Percentiles rank a stretch among this genome's conserved stretches.
These are phyloP conservation scores for Ischnura elegans DNA, from an alignment of 2,888 invertebrate genomes.

Conservation along the genomic window DNA sequence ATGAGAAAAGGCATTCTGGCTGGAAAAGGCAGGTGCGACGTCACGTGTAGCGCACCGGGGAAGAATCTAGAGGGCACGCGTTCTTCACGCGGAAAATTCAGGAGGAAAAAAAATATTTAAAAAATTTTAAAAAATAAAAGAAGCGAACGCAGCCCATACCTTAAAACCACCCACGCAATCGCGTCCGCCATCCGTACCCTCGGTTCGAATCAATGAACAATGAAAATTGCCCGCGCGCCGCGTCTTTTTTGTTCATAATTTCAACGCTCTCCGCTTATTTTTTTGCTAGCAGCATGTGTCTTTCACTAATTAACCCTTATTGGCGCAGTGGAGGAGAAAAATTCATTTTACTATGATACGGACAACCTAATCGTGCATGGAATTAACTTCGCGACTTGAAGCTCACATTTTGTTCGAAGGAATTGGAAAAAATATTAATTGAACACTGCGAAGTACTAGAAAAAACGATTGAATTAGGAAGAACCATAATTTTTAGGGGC, in stretches of 20 bases:
- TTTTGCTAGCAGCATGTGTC: background rate
- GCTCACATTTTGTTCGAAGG: too few species aligned
- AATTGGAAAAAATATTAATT: too few species aligned
- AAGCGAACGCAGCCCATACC: background rate
- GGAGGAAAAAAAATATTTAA: background rate
- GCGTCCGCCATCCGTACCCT: background rate
- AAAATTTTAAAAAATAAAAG: background rate
- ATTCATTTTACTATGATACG: too few species aligned
- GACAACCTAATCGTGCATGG: too few species aligned
- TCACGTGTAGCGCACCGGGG: background rate
- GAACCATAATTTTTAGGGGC: too few species aligned
- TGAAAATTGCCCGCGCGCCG: background rate
- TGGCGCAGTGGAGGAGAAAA: too few species aligned
- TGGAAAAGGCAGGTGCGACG: background rate
- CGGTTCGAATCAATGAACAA: conserved; percentile 16
- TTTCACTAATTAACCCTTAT: background rate
- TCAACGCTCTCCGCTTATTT: background rate
- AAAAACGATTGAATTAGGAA: too few species aligned
- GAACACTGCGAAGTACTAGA: too few species aligned
- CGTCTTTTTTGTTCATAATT: background rate
- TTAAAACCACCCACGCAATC: background rate
- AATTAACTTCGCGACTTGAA: too few species aligned
- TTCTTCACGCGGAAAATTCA: conserved; percentile 1
- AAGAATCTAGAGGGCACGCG: background rate
- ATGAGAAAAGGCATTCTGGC: background rate